phyloP scores from a whole-genome alignment of 2,797 vertebrate species.

The Oceanodroma leucorhoa region DNA sequence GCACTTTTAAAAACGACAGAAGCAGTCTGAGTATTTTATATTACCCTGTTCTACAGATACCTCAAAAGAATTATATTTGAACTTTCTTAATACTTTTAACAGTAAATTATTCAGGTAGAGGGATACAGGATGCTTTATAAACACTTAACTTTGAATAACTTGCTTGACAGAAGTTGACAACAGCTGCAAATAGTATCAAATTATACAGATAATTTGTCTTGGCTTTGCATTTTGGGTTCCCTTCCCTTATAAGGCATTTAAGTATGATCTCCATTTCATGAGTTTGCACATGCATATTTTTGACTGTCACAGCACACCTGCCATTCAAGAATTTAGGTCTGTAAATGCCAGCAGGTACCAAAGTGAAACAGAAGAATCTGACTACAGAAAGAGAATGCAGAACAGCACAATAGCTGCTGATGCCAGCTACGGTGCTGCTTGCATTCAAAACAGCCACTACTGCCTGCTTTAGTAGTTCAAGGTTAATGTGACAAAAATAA shows the following conservation, averaged over 20 bases:
- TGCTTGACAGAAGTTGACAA: background rate
- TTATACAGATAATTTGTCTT: background rate
- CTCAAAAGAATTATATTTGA: background rate
- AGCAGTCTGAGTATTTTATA: background rate
- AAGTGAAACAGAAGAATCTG: background rate
- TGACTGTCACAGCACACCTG: background rate
- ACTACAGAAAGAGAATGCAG: background rate
- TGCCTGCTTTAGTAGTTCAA: constrained; percentile 33
- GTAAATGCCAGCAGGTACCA: background rate
- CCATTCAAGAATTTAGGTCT: background rate
- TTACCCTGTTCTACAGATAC: background rate
- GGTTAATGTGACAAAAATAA: constrained; percentile 51
- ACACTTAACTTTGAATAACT: background rate
- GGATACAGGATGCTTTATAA: background rate
- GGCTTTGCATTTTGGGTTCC: background rate
- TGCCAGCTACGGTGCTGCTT: background rate
- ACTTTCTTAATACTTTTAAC: background rate
- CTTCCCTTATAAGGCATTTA: background rate
- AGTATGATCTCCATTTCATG: background rate
- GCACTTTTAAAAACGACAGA: background rate
- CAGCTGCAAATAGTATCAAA: background rate
- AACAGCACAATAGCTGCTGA: background rate
- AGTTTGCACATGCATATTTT: background rate
- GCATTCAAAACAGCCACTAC: background rate
- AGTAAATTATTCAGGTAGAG: background rate